phyloP scores from a whole-genome alignment of 2,113 vertebrate genomes.

The Lagenorhynchus albirostris region DNA sequence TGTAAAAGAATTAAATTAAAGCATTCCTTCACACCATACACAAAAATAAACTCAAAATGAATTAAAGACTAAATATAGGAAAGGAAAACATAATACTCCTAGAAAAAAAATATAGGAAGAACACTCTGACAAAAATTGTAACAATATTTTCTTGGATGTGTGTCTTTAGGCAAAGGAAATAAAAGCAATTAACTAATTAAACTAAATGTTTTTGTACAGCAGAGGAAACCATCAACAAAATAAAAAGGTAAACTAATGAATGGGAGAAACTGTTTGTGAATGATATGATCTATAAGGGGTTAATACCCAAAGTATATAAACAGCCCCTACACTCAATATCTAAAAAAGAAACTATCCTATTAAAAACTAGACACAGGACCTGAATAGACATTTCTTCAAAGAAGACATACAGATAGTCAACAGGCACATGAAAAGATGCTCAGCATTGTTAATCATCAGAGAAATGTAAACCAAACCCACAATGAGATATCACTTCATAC shows the following conservation, averaged over 20 bases:
- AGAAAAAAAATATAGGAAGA: too few relatives aligned
- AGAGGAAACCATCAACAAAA: too few relatives aligned
- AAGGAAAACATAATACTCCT: too few relatives aligned
- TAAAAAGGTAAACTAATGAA: neutral
- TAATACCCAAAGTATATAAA: neutral
- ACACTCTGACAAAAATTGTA: too few relatives aligned
- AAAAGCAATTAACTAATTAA: too few relatives aligned
- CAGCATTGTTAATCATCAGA: neutral
- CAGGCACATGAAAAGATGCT: neutral
- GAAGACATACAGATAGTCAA: neutral
- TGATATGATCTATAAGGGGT: neutral
- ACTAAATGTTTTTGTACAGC: too few relatives aligned
- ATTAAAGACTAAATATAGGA: too few relatives aligned
- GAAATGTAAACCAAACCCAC: neutral
- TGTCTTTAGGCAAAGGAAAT: too few relatives aligned
- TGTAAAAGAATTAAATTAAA: too few relatives aligned
- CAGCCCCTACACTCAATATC: neutral
- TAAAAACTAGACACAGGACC: neutral
- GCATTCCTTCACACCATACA: too few relatives aligned
- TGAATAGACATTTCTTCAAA: neutral
- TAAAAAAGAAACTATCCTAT: neutral
- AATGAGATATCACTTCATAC: neutral
- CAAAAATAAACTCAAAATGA: too few relatives aligned
- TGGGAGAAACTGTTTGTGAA: neutral
- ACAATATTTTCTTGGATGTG: too few relatives aligned